Conservation (phyloP, 2,113 vertebrate genomes). For the Thamnophis sirtalis region DNA sequence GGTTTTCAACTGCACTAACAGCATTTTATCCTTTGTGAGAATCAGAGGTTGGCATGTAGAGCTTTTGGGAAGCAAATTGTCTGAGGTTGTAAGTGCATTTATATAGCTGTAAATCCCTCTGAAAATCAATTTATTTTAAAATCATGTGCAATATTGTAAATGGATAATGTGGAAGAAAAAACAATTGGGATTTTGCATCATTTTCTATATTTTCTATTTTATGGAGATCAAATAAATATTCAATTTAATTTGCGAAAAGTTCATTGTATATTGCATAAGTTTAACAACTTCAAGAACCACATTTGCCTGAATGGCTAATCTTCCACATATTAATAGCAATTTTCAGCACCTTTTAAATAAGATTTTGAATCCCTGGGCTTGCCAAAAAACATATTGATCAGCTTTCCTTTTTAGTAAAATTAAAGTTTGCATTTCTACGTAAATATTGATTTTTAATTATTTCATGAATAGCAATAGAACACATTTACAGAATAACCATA, state of each 20-base stretch:
- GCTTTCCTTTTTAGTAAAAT: background rate
- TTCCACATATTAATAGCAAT: background rate
- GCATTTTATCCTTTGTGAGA: background rate
- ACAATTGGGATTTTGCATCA: background rate
- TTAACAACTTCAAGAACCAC: background rate
- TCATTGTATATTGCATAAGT: background rate
- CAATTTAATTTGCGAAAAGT: background rate
- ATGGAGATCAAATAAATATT: background rate
- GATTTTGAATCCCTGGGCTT: background rate
- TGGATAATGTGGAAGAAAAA: background rate
- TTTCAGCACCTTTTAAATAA: background rate
- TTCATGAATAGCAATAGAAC: background rate
- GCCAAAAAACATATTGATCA: constrained; percentile 15
- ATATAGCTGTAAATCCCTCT: background rate
- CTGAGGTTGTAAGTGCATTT: background rate
- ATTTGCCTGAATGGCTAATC: background rate
- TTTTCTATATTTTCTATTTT: background rate
- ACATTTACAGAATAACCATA: background rate
- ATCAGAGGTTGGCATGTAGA: background rate
- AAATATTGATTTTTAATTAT: background rate
- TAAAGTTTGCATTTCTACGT: background rate
- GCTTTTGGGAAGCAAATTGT: background rate
- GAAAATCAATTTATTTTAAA: constrained; percentile 1
- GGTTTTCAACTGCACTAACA: background rate
- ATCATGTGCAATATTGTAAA: background rate